Conservation (phyloP, 2,888 invertebrate genomes). For the Malachius bipustulatus region DNA sequence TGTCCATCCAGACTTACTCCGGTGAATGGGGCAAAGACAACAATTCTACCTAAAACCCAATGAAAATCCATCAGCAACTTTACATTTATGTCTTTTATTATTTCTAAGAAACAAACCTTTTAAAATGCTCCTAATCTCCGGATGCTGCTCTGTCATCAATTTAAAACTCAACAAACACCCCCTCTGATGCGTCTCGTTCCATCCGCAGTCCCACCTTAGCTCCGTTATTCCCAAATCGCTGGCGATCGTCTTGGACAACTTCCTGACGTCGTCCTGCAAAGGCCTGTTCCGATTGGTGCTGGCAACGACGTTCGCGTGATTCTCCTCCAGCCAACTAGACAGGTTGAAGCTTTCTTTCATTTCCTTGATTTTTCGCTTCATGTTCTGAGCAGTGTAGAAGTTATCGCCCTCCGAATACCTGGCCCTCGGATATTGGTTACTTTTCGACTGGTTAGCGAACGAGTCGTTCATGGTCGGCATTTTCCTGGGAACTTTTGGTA, state of each 20-base stretch:
- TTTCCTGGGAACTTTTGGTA: conserved; percentile 37
- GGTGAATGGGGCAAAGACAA: conserved; percentile 81
- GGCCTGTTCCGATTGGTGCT: conserved; percentile 42
- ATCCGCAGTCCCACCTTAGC: conserved; percentile 70
- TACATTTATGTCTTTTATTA: too few relatives aligned
- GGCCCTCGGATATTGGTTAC: conserved; percentile 29
- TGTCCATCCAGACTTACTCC: conserved; percentile 86
- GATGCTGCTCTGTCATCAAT: conserved; percentile 63
- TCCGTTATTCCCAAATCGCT: conserved; percentile 45
- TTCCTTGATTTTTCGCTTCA: conserved; percentile 39
- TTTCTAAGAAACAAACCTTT: conserved; percentile 37
- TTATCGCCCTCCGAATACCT: conserved; percentile 40
- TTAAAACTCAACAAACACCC: conserved; percentile 81
- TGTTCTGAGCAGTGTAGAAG: conserved; percentile 39
- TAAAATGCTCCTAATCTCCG: conserved; percentile 54
- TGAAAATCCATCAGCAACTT: too few relatives aligned
- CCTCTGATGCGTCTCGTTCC: conserved; percentile 80
- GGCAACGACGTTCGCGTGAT: conserved; percentile 51
- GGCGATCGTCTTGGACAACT: conserved; percentile 49
- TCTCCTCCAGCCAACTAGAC: conserved; percentile 59
- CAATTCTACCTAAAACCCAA: conserved; percentile 50
- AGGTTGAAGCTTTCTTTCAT: conserved; percentile 32
- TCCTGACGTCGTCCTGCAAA: conserved; percentile 61
- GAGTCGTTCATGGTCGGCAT: conserved; percentile 9
- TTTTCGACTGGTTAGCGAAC: conserved; percentile 14